These are phyloP conservation scores for Gadopsis marmoratus DNA, from an alignment of 2,797 vertebrate species.

Conservation along the genomic window DNA sequence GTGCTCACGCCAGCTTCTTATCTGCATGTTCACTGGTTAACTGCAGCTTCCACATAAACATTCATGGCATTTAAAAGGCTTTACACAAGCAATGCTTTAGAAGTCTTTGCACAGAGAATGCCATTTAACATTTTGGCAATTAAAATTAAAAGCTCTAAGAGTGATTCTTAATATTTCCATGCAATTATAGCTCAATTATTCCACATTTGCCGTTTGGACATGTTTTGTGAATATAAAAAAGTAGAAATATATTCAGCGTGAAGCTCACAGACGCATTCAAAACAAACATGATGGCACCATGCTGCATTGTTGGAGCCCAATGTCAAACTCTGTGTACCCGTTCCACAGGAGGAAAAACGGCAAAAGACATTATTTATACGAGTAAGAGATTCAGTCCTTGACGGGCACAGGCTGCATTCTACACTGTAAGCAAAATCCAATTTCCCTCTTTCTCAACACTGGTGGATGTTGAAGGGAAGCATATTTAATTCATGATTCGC, in stretches of 20 bases:
- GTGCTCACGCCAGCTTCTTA: slow-evolving; percentile 1
- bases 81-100: not conserved
- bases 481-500: slow-evolving; percentile 77
- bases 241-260: slow-evolving; percentile 2
- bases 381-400: slow-evolving; percentile 44
- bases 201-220: slow-evolving; percentile 17
- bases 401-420: slow-evolving; percentile 49
- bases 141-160: slow-evolving; percentile 7
- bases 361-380: slow-evolving; percentile 44
- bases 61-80: slow-evolving; percentile 3
- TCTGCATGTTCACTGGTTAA: slow-evolving; percentile 10
- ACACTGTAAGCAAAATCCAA: slow-evolving; percentile 70
- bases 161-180: slow-evolving; percentile 16
- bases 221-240: slow-evolving; percentile 9
- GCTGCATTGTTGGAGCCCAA: slow-evolving; percentile 17
- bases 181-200: slow-evolving; percentile 25
- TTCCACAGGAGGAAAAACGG: slow-evolving; percentile 23
- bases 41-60: slow-evolving; percentile 1
- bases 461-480: slow-evolving; percentile 60
- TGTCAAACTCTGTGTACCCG: slow-evolving; percentile 30
- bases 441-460: slow-evolving; percentile 59
- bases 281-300: slow-evolving; percentile 15
- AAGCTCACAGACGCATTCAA: slow-evolving; percentile 18
- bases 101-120: not conserved
- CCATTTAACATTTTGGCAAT: not conserved